A percentile compares a stretch with the other conserved stretches of the same genome.
Evolutionary conservation across 2,888 invertebrate species (phyloP).

Genomic region (Caenorhabditis macrosperma): DNA sequence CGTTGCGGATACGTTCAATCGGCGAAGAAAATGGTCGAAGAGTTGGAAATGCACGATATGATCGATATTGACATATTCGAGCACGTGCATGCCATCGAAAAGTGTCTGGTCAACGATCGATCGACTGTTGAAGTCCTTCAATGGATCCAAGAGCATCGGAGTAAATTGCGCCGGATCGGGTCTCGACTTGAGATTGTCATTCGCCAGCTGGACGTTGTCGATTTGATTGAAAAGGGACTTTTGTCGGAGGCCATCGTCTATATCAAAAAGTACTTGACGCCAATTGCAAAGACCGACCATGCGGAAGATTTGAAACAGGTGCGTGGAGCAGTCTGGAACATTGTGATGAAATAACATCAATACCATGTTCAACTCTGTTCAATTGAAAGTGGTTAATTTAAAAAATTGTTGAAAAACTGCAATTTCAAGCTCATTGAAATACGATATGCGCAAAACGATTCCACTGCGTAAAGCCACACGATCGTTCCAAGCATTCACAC

Average conservation of each 20-base stretch:
- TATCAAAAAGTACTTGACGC: slow-evolving; percentile 90
- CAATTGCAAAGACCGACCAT: slow-evolving; percentile 81
- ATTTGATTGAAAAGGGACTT: slow-evolving; percentile 88
- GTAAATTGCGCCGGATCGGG: slow-evolving; percentile 81
- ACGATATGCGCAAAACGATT: no score
- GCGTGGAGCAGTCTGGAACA: no score
- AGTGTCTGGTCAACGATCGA: slow-evolving; percentile 62
- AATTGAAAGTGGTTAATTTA: no score
- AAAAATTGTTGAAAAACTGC: no score
- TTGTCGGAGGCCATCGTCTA: slow-evolving; percentile 92
- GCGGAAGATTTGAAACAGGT: slow-evolving; percentile 14
- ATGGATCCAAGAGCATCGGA: slow-evolving; percentile 82
- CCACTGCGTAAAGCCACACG: no score
- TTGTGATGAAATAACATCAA: background rate
- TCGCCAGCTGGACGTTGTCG: slow-evolving; percentile 86
- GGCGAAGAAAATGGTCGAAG: slow-evolving; percentile 90
- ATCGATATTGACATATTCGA: slow-evolving; percentile 71
- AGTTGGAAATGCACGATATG: slow-evolving; percentile 28
- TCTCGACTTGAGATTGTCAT: slow-evolving; percentile 96
- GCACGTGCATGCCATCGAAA: slow-evolving; percentile 41
- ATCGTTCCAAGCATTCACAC: no score
- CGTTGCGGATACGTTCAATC: slow-evolving; percentile 91
- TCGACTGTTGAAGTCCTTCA: slow-evolving; percentile 51
- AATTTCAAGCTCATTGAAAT: no score
- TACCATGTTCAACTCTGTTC: no score